Conservation (phyloP, 2,113 vertebrate species). For the Channa maculata region DNA sequence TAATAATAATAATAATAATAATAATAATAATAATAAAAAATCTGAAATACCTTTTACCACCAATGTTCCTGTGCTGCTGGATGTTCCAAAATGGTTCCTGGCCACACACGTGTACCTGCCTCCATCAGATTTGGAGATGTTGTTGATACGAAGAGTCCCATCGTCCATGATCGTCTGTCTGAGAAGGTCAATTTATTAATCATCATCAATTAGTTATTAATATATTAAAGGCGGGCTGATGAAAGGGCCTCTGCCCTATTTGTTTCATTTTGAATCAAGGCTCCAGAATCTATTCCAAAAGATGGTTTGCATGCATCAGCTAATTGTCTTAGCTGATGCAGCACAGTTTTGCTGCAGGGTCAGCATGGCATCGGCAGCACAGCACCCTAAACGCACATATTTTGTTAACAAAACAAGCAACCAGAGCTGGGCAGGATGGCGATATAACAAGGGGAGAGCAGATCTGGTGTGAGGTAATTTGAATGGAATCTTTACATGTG, state of each 20-base stretch:
- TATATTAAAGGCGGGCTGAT: too few species aligned
- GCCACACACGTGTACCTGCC: slow-evolving; percentile 88
- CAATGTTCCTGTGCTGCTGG: slow-evolving; percentile 85
- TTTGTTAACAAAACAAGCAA: slow-evolving; percentile 57
- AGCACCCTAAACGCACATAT: slow-evolving; percentile 64
- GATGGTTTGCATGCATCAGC: slow-evolving; percentile 60
- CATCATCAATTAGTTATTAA: too few species aligned
- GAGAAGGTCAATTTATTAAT: slow-evolving; percentile 1
- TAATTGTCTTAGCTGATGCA: slow-evolving; percentile 70
- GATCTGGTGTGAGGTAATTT: slow-evolving; percentile 29
- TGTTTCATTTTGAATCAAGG: slow-evolving; percentile 39
- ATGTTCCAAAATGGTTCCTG: slow-evolving; percentile 86
- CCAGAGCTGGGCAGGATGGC: background rate
- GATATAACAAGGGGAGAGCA: slow-evolving; percentile 15
- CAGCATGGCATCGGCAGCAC: slow-evolving; percentile 55
- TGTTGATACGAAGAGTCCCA: slow-evolving; percentile 87
- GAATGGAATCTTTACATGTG: slow-evolving; percentile 64
- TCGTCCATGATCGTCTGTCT: slow-evolving; percentile 82
- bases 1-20: too few species aligned
- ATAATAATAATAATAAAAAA: background rate
- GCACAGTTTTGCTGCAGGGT: slow-evolving; percentile 62
- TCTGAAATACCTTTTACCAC: slow-evolving; percentile 88
- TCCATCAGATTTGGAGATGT: slow-evolving; percentile 83
- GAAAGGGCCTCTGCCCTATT: background rate
- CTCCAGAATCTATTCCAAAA: slow-evolving; percentile 55